Conservation (phyloP, 2,888 invertebrate genomes). For the Blastobasis adustella region DNA sequence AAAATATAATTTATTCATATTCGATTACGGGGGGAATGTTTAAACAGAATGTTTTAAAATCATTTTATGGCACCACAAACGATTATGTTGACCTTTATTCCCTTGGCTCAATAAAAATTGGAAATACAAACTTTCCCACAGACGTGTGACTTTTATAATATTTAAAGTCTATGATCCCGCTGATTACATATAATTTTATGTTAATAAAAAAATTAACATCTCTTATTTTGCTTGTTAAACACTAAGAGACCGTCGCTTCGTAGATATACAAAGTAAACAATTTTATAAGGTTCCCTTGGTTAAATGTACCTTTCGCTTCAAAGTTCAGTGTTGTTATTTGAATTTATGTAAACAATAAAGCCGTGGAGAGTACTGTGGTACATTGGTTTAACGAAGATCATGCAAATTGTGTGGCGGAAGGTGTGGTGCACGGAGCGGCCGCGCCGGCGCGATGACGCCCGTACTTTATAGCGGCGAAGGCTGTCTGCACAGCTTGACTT, state of each 20-base stretch:
- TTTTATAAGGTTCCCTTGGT: too few species aligned
- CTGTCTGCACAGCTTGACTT: conserved; percentile 66
- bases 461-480: conserved; percentile 45
- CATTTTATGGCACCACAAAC: conserved; percentile 40
- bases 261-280: too few species aligned
- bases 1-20: conserved; percentile 46
- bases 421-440: conserved; percentile 1
- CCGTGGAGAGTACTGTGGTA: neutral
- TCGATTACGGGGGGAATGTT: conserved; percentile 46
- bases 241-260: neutral
- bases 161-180: conserved; percentile 22
- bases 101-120: conserved; percentile 32
- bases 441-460: conserved; percentile 39
- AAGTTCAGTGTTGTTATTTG: neutral
- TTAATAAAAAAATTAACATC: conserved; percentile 9
- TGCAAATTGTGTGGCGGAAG: neutral
- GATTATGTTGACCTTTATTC: conserved; percentile 39
- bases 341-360: conserved; percentile 4
- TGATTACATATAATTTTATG: conserved; percentile 24
- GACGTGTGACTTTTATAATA: conserved; percentile 30
- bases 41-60: conserved; percentile 35
- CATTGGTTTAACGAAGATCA: neutral
- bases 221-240: neutral
- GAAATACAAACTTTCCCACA: conserved; percentile 46
- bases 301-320: too few species aligned